Evolutionary conservation across 2,888 invertebrate species (phyloP).

Genomic region (Ormyrus rosae): DNA sequence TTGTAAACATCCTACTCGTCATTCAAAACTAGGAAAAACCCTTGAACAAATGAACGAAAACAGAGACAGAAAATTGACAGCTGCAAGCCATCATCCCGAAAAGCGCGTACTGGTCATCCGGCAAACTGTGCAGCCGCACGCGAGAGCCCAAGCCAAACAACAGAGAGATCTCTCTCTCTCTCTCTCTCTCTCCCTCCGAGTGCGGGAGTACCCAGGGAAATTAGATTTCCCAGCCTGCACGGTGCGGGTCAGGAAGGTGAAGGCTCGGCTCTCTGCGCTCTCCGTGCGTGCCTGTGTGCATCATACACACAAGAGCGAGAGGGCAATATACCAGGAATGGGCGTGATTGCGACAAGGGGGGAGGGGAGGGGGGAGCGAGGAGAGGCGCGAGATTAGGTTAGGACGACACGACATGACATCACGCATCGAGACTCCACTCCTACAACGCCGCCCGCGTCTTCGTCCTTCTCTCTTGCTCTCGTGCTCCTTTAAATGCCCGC

Average conservation of each 20-base stretch:
- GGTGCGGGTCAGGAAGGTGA: constrained; percentile 43
- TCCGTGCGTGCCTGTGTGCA: not conserved
- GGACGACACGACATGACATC: constrained; percentile 69
- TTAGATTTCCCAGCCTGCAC: constrained; percentile 32
- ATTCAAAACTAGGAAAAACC: no score
- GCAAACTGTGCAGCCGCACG: no score
- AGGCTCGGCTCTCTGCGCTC: not conserved
- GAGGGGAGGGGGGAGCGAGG: not conserved
- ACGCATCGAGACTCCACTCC: constrained; percentile 54
- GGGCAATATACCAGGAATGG: constrained; percentile 68
- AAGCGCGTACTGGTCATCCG: no score
- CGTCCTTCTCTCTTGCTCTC: not conserved
- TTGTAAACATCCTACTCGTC: no score
- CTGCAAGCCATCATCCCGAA: no score
- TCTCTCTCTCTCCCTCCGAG: no score
- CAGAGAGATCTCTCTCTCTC: no score
- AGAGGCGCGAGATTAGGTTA: constrained; percentile 66
- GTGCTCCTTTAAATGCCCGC: not conserved
- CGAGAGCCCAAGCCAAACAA: not conserved
- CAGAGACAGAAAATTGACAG: no score
- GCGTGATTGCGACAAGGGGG: constrained; percentile 68
- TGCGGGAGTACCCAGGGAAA: constrained; percentile 9
- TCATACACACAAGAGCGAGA: constrained; percentile 48
- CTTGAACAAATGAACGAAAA: no score
- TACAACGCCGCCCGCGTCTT: no score